These are phyloP conservation scores for Equus przewalskii DNA, from an alignment of 2,113 vertebrate species.

Conservation along the genomic window DNA sequence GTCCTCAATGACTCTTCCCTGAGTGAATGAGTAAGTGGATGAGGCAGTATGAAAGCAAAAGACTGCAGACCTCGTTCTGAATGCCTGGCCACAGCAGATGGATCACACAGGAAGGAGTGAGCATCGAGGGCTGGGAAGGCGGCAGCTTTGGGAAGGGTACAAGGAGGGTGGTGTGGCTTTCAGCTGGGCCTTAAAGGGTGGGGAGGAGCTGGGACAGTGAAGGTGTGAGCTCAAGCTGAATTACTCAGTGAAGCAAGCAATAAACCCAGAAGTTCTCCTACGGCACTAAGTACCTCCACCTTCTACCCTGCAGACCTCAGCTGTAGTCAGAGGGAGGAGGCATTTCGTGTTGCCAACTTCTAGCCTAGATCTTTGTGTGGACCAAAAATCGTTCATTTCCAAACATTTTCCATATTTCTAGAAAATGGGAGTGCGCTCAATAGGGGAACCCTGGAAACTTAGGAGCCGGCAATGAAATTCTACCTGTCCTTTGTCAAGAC, in stretches of 20 bases:
- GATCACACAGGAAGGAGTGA: background rate
- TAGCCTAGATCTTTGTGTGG: background rate
- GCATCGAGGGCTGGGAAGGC: background rate
- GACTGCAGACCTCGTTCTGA: background rate
- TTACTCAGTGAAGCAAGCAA: accelerated
- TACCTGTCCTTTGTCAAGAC: background rate
- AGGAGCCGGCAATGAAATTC: background rate
- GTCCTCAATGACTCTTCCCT: background rate
- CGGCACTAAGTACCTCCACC: too few species aligned
- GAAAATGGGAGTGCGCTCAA: background rate
- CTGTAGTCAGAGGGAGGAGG: background rate
- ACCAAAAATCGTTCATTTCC: background rate
- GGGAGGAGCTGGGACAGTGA: background rate
- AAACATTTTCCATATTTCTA: background rate
- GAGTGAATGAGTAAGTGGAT: background rate
- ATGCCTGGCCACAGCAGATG: background rate
- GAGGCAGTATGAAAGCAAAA: background rate
- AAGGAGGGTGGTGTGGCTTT: background rate
- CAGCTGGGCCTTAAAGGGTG: background rate
- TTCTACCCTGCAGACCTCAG: background rate
- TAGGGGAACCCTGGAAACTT: background rate
- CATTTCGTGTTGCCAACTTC: background rate
- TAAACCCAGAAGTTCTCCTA: background rate
- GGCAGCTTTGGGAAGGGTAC: background rate
- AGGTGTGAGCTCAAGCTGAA: too few species aligned